These are phyloP conservation scores for Tridacna crocea DNA, from an alignment of 2,888 invertebrate genomes.

Conservation along the genomic window DNA sequence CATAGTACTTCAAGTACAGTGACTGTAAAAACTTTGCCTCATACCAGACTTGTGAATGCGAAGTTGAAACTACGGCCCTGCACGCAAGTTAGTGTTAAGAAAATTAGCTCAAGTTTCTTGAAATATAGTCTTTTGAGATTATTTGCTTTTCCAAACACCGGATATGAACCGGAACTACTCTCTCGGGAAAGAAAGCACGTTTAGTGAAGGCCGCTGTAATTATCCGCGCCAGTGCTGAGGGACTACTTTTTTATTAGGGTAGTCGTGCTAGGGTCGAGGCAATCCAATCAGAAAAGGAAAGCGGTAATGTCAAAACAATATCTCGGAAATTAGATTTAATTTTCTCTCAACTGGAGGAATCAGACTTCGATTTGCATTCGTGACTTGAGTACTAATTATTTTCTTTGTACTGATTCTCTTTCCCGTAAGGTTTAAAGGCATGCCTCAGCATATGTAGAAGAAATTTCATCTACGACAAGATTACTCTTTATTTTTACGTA, in stretches of 20 bases:
- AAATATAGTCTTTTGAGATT: conserved; percentile 57
- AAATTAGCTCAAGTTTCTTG: conserved; percentile 64
- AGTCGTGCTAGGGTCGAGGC: conserved; percentile 53
- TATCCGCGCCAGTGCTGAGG: conserved; percentile 57
- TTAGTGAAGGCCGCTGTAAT: conserved; percentile 59
- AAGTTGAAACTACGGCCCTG: conserved; percentile 40
- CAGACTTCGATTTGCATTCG: conserved; percentile 62
- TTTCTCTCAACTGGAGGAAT: conserved; percentile 60
- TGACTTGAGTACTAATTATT: conserved; percentile 63
- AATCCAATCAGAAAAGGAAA: conserved; percentile 60
- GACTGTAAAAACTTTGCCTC: not conserved
- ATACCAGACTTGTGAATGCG: conserved; percentile 20
- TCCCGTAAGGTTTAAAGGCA: conserved; percentile 11
- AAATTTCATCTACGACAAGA: not conserved
- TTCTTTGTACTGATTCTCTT: conserved; percentile 55
- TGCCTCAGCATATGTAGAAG: conserved; percentile 6
- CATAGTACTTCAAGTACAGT: too few species aligned
- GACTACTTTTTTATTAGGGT: conserved; percentile 62
- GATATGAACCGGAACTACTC: conserved; percentile 64
- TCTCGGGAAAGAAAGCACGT: conserved; percentile 57
- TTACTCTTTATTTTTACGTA: not conserved
- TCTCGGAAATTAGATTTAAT: conserved; percentile 67
- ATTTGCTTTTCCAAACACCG: conserved; percentile 58
- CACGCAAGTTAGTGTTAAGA: conserved; percentile 61
- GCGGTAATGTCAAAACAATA: conserved; percentile 66